phyloP scores from a whole-genome alignment of 2,888 invertebrate species.

The Athalia cordata region DNA sequence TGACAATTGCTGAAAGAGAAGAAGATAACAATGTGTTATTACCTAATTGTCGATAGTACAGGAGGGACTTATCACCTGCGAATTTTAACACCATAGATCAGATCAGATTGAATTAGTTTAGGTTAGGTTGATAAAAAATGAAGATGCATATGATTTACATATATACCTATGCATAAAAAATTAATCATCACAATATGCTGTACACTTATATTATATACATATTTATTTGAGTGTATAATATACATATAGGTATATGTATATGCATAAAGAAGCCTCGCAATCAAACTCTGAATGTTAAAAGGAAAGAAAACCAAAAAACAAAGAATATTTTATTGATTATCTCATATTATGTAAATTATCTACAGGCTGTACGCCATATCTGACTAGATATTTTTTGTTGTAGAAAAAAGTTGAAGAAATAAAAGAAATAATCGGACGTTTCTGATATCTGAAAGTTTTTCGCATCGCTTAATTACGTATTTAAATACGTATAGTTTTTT shows the following conservation, averaged over 20 bases:
- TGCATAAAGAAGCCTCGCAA: conserved; percentile 16
- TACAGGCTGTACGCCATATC: no score
- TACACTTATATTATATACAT: conserved; percentile 6
- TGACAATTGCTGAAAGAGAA: background rate
- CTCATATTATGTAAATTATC: background rate
- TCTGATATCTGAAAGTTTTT: no score
- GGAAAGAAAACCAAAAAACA: conserved; percentile 23
- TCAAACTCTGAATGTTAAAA: conserved; percentile 39
- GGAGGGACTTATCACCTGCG: background rate
- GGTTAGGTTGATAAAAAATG: background rate
- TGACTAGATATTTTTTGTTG: no score
- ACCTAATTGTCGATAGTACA: no score
- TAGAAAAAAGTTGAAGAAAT: no score
- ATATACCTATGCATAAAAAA: background rate
- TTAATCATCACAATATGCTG: background rate
- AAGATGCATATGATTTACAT: conserved; percentile 17
- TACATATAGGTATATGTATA: conserved; percentile 4
- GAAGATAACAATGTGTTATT: background rate
- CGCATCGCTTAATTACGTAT: no score
- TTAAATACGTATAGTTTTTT: no score
- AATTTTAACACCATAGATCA: background rate
- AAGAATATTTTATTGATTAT: background rate
- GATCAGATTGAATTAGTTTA: conserved; percentile 11
- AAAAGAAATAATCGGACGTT: no score
- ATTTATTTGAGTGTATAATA: background rate